A percentile compares a stretch with the other conserved stretches of the same genome.
phyloP scores from a whole-genome alignment of 2,888 invertebrate genomes.

The Hirtodrosophila trivittata region DNA sequence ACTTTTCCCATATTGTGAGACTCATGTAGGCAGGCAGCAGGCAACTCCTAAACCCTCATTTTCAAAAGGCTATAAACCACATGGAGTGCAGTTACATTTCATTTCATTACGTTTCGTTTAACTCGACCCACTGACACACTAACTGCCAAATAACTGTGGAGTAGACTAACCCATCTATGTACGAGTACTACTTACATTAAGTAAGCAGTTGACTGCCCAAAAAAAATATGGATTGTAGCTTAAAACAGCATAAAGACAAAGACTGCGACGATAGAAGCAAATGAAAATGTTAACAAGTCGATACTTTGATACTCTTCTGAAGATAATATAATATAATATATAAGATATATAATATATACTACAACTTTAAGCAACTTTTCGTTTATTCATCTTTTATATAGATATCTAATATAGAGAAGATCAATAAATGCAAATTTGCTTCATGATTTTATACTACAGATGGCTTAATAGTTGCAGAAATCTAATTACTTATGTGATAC shows the following conservation, averaged over 20 bases:
- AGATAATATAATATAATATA: not conserved
- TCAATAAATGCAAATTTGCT: too few species aligned
- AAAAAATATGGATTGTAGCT: conserved; percentile 20
- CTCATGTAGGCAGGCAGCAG: conserved; percentile 42
- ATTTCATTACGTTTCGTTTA: conserved; percentile 36
- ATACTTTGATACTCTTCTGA: not conserved
- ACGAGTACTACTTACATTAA: conserved; percentile 1
- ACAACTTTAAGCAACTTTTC: too few species aligned
- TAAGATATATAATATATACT: too few species aligned
- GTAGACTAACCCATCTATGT: conserved; percentile 2
- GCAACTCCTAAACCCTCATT: conserved; percentile 9
- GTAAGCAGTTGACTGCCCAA: conserved; percentile 2
- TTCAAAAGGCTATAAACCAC: conserved; percentile 19
- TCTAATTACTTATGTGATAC: too few species aligned
- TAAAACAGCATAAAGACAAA: conserved; percentile 31
- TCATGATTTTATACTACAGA: too few species aligned
- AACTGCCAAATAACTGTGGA: conserved; percentile 15
- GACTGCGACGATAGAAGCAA: not conserved
- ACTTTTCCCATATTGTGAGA: conserved; percentile 21
- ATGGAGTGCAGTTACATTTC: conserved; percentile 45
- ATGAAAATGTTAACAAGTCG: not conserved
- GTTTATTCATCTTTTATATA: too few species aligned
- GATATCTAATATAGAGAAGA: too few species aligned
- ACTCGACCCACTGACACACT: conserved; percentile 58
- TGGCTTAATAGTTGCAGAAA: too few species aligned